phyloP scores from a whole-genome alignment of 1,140 invertebrate species.

The Cataglyphis hispanica region DNA sequence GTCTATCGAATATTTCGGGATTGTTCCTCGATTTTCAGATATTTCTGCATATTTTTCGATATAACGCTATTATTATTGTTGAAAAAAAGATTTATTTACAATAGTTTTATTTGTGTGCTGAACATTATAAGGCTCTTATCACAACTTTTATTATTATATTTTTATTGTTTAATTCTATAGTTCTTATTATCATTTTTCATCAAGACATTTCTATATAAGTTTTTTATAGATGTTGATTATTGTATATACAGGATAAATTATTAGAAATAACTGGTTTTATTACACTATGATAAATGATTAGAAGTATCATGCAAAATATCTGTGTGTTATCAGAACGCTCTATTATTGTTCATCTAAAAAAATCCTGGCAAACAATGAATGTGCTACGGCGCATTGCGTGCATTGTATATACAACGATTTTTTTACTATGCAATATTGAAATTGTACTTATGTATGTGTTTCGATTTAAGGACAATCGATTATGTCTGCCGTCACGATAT shows the following conservation, averaged over 20 bases:
- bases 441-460: not conserved
- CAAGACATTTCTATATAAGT: not conserved
- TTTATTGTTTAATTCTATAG: no score
- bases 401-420: slow-evolving; percentile 9
- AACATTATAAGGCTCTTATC: not conserved
- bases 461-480: not conserved
- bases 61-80: not conserved
- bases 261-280: not conserved
- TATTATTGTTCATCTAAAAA: not conserved
- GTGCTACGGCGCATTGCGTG: not conserved
- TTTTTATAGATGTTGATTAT: not conserved
- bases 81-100: not conserved
- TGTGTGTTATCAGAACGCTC: not conserved
- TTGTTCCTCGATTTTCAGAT: not conserved
- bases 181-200: no score
- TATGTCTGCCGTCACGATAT: slow-evolving; percentile 37
- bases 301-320: not conserved
- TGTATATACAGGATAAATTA: not conserved
- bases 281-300: not conserved
- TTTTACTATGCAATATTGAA: slow-evolving; percentile 33
- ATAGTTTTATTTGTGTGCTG: not conserved
- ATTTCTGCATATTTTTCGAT: not conserved
- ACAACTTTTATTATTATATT: not conserved
- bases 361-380: not conserved
- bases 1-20: not conserved